A percentile compares a stretch with the other conserved stretches of the same genome.
Conservation (phyloP, 1,140 invertebrate genomes). For the Halesus radiatus region DNA sequence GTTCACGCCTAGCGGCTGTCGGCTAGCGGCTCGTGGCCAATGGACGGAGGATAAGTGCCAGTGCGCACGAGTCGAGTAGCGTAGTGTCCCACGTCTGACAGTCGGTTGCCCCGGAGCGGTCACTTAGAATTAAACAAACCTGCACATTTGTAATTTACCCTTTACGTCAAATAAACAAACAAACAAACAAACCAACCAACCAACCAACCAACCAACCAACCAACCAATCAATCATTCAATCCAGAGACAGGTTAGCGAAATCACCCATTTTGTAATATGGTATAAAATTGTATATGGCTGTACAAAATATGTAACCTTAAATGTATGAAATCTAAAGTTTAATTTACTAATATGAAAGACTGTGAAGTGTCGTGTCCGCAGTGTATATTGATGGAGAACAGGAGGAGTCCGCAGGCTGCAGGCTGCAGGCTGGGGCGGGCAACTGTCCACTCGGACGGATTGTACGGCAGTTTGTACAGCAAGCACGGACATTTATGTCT, state of each 20-base stretch:
- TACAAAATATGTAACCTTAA: constrained; percentile 68
- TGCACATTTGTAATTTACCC: constrained; percentile 14
- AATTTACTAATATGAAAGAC: constrained; percentile 57
- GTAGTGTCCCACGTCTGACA: constrained; percentile 14
- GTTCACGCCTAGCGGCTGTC: no score
- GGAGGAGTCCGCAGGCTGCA: constrained; percentile 1
- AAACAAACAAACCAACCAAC: neutral
- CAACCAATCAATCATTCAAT: neutral
- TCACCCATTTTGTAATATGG: constrained; percentile 30
- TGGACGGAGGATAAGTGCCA: no score
- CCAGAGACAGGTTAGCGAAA: constrained; percentile 11
- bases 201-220: neutral
- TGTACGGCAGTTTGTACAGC: constrained; percentile 56
- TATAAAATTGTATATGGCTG: constrained; percentile 68
- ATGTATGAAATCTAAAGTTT: constrained; percentile 56
- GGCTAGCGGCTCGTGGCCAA: no score
- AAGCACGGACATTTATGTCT: constrained; percentile 53
- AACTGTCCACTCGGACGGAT: constrained; percentile 46
- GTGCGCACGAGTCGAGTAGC: neutral
- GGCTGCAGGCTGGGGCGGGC: constrained; percentile 40
- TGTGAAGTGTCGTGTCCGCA: constrained; percentile 55
- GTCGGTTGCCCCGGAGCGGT: neutral
- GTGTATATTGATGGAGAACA: constrained; percentile 18
- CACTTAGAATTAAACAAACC: no score
- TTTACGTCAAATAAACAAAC: no score